Percentiles rank a stretch among this genome's conserved stretches.
Conservation (phyloP, 2,888 invertebrate species). For the Phortica magna region DNA sequence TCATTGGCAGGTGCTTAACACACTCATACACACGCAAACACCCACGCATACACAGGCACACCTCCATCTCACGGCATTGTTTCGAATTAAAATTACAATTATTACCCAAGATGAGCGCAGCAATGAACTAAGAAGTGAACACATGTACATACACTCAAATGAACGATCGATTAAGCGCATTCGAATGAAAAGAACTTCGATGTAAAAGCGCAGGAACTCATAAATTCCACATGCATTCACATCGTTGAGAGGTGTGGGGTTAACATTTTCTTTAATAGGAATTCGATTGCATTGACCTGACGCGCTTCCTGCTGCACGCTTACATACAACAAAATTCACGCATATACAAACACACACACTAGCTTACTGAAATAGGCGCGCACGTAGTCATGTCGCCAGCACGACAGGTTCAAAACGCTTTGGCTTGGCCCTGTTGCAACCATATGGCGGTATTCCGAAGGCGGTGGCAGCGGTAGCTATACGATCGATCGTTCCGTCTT, state of each 20-base stretch:
- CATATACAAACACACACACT: neutral
- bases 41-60: neutral
- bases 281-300: conserved; percentile 15
- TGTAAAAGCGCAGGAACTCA: conserved; percentile 9
- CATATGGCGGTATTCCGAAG: conserved; percentile 19
- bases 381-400: conserved; percentile 2
- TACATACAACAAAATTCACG: neutral
- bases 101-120: conserved; percentile 1
- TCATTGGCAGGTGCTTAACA: conserved; percentile 32
- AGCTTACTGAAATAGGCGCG: neutral
- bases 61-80: conserved; percentile 1
- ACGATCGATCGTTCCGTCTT: conserved; percentile 16
- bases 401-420: conserved; percentile 21
- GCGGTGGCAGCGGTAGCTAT: neutral
- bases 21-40: neutral
- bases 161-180: too few relatives aligned
- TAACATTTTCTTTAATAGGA: neutral
- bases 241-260: neutral
- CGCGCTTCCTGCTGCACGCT: conserved; percentile 19
- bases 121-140: neutral
- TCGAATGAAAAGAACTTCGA: neutral
- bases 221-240: conserved; percentile 19
- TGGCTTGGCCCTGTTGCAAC: neutral
- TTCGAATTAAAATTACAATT: conserved; percentile 3
- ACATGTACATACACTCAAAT: neutral